Evolutionary conservation across 2,113 vertebrate species (phyloP).

Genomic region (Pseudois nayaur): DNA sequence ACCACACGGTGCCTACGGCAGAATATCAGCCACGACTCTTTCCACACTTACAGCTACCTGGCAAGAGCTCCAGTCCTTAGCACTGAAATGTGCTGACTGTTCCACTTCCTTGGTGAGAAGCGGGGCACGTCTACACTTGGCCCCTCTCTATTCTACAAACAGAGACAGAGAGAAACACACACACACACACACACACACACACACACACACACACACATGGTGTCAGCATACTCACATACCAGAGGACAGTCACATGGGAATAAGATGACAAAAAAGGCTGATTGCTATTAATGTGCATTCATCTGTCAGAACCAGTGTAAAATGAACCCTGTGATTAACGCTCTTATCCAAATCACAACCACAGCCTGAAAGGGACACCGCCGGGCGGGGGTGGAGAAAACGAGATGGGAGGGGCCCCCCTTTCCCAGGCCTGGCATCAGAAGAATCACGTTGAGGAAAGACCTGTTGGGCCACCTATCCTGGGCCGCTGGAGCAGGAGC

Average conservation of each 20-base stretch:
- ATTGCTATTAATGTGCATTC: conserved; percentile 16
- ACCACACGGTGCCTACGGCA: neutral
- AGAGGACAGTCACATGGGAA: neutral
- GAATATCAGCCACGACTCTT: neutral
- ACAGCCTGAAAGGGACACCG: neutral
- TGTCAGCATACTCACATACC: neutral
- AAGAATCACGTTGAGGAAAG: neutral
- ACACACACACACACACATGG: neutral
- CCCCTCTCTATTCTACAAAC: neutral
- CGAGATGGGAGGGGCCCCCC: neutral
- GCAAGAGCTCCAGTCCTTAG: neutral
- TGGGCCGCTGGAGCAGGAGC: neutral
- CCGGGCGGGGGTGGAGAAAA: neutral
- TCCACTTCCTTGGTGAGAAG: neutral
- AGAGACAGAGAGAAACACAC: neutral
- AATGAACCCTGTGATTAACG: conserved; percentile 28
- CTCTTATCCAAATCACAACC: neutral
- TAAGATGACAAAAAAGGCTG: conserved; percentile 17
- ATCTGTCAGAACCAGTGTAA: neutral
- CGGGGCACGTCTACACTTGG: neutral
- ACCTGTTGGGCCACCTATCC: neutral
- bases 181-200: neutral
- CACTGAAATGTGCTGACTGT: neutral
- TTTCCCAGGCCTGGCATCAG: conserved; percentile 12
- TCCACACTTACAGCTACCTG: neutral